These are phyloP conservation scores for Papilio protenor DNA, from an alignment of 2,888 invertebrate genomes.

Conservation along the genomic window DNA sequence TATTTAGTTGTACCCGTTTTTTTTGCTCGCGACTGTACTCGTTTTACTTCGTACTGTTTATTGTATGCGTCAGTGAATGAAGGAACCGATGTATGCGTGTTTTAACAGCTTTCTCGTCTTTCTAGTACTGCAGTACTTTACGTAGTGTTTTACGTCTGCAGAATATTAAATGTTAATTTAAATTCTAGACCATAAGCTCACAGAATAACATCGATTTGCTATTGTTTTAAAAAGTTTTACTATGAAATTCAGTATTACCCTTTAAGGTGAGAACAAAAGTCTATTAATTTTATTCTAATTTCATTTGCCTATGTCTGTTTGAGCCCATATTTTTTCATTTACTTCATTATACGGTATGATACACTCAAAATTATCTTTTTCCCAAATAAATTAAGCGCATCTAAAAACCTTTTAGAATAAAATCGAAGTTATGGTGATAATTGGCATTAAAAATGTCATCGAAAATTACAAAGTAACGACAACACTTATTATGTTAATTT, in stretches of 20 bases:
- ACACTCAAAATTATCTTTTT: not conserved
- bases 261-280: not conserved
- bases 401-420: conserved; percentile 2
- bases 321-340: too few species aligned
- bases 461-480: conserved; percentile 24
- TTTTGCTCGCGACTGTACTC: conserved; percentile 38
- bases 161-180: conserved; percentile 15
- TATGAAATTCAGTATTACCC: not conserved
- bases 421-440: not conserved
- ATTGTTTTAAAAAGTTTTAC: not conserved
- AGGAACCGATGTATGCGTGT: conserved; percentile 7
- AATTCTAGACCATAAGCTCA: not conserved
- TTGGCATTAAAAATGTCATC: conserved; percentile 30
- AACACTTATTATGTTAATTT: conserved; percentile 35
- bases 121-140: conserved; percentile 18
- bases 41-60: conserved; percentile 14
- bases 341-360: not conserved
- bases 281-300: not conserved
- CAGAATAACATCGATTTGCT: not conserved
- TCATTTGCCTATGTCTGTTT: too few species aligned
- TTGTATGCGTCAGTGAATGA: conserved; percentile 41
- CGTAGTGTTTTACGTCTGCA: conserved; percentile 21
- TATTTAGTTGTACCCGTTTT: conserved; percentile 2
- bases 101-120: conserved; percentile 40
- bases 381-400: not conserved